Base-by-base conservation (phyloP, 2,113 vertebrate genomes). In the Motacilla tschutschensis region DNA sequence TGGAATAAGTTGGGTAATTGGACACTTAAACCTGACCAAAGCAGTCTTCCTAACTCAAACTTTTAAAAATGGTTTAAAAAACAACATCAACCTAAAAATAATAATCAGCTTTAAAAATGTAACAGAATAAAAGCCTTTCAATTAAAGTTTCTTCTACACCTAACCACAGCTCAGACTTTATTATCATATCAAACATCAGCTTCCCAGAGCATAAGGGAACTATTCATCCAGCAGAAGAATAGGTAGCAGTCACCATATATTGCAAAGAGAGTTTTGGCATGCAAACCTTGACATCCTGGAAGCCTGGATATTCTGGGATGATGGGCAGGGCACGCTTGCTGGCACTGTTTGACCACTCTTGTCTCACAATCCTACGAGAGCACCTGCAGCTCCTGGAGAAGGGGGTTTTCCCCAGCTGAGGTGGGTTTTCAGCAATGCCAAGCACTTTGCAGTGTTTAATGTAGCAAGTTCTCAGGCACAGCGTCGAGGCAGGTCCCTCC, bases 271-370 rank as follows among this genome's bases (percentile, higher is more conserved):
- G 29, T 12, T 55, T 51, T 63, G 75, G 41, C 55, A 50, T 51
- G 94, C 95, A 67, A 43, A 96, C 95, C 95, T 95, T 94, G 14
- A 92, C 21, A 17, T 96, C 95, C 93, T 96, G 95, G 78, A 95
- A 96, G 66, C 96, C 95, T 47, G 95, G 94, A 20, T 96, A 95
- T 26, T 96, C 95, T 4, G 96, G 96, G 62, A 96, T 96, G 88
- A 91, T 93, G 80, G 96, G 94, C 79, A 96, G 76, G 55, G 69
- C 79, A 29, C 88, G 67, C 41, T 60, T 51, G 72, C 82, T 86
- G 28, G 25, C 16, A 3, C 89, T 91, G 60, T 87, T 93, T 7
- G 95, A 57, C 22, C 60, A 16, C 33, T 70, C 67, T 5, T 19
- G 82, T 31, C 33, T 83, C 57, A 18, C 33, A 10, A 0, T 35